Evolutionary conservation across 2,113 vertebrate genomes (phyloP).

Genomic region (Otolemur garnettii): DNA sequence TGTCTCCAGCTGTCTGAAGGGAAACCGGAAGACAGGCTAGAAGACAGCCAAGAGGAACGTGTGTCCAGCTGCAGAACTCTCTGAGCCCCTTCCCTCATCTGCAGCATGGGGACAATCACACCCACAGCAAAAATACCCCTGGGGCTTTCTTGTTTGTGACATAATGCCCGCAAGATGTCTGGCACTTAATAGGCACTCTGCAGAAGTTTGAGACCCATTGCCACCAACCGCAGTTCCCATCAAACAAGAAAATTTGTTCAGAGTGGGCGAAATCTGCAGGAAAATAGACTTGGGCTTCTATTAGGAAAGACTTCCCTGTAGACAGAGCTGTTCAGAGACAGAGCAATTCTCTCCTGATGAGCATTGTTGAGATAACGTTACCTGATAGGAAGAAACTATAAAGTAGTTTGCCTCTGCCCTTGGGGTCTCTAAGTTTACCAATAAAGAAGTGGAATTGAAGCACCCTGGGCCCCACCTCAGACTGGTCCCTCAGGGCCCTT

Average conservation of each 20-base stretch:
- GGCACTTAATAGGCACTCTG: neutral
- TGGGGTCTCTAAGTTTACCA: neutral
- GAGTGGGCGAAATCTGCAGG: neutral
- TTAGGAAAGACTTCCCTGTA: neutral
- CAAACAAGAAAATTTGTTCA: neutral
- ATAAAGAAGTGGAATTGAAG: neutral
- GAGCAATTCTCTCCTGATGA: neutral
- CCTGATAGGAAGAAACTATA: neutral
- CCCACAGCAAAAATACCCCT: neutral
- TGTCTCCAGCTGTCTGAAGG: neutral
- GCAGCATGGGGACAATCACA: neutral
- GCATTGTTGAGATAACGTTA: neutral
- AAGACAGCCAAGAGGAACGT: neutral
- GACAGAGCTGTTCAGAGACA: neutral
- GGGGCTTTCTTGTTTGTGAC: neutral
- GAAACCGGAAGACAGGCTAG: neutral
- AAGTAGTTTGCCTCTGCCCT: neutral
- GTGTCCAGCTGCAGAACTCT: neutral
- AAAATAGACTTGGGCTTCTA: neutral
- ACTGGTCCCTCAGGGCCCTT: neutral
- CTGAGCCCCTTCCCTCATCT: neutral
- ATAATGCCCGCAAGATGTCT: neutral
- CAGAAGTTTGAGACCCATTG: neutral
- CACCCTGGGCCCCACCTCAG: too few species aligned
- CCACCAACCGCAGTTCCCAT: neutral